Base-by-base conservation (phyloP, 2,888 invertebrate species). In the Digitonthophagus gazella region DNA sequence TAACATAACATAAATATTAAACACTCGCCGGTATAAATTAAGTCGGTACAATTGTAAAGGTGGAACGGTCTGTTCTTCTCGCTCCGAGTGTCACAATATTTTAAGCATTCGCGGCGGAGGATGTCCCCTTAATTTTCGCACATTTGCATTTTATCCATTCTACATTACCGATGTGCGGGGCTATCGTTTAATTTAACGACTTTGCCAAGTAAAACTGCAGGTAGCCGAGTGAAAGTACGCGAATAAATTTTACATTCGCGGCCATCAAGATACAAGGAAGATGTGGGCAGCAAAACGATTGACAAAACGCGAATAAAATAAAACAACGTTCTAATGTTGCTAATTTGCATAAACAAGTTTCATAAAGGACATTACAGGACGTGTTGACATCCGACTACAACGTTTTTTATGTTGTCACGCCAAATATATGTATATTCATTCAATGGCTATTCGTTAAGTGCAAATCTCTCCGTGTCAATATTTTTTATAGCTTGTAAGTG, bases 1-100 rank as follows among this genome's bases (percentile, higher is more conserved):
- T 61, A 61, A 61, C 61, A 61, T 61, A 19, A 20, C 61, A 61
- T 61, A 61, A 61, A 18, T 61, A 61, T 61, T 61, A 61, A 18
- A 61, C 19, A 18, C 61, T 19, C 15, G 61, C 8, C 28, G n/a
- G 61, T 61, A 61, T 61, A 18, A 61, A 61, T 61, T 61, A 61
- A 61, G 18, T 19, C 18, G 61, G 61, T 61, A 20, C 61, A 61
- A 19, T 19, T 18, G 61, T 61, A 61, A 61, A 61, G 19, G 61
- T 20, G 20, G 57, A 61, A 61, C 61, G n/a, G 61, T 19, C 61
- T 61, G 61, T 61, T 61, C 61, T 61, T 61, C 16, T 18, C 61
- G 61, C 61, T 15, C 18, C 18, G 20, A 61, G 19, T 18, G 61
- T 61, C 61, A 61, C 18, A 61, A 61, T 61, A 61, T 61, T 61